phyloP scores from a whole-genome alignment of 2,113 vertebrate species.

The Todiramphus chloris region DNA sequence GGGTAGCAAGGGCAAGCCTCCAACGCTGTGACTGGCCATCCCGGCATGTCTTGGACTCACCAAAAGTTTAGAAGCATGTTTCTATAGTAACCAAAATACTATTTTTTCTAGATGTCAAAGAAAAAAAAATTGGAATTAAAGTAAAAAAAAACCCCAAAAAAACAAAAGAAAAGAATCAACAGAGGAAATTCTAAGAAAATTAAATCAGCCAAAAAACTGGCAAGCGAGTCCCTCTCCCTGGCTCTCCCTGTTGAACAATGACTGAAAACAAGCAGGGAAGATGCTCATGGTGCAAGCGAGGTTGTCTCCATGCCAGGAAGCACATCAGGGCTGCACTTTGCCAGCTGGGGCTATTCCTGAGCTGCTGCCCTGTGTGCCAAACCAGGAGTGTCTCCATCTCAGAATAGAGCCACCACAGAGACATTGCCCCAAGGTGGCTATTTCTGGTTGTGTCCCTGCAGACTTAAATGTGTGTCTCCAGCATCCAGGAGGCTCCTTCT shows the following conservation, averaged over 20 bases:
- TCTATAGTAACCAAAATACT: conserved; percentile 49
- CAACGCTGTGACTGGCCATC: neutral
- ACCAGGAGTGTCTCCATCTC: neutral
- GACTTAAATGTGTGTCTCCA: neutral
- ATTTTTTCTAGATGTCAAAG: conserved; percentile 61
- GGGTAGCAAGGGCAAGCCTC: neutral
- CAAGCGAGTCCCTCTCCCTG: neutral
- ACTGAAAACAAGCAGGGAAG: neutral
- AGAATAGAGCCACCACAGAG: neutral
- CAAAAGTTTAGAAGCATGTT: neutral
- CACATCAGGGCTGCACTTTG: rapidly evolving
- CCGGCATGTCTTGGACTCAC: neutral
- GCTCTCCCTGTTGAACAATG: neutral
- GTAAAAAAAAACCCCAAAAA: neutral
- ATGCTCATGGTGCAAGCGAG: neutral
- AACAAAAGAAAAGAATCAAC: neutral
- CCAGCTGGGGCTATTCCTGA: neutral
- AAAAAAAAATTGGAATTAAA: neutral
- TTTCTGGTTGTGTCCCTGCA: neutral
- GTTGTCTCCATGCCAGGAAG: neutral
- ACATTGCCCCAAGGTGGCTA: rapidly evolving
- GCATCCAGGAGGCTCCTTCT: neutral
- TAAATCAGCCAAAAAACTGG: conserved; percentile 62
- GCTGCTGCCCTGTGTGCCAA: neutral
- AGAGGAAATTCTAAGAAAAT: conserved; percentile 78